A percentile compares a stretch with the other conserved stretches of the same genome.
Conservation (phyloP, 1,140 invertebrate species). For the Plectrocnemia conspersa region DNA sequence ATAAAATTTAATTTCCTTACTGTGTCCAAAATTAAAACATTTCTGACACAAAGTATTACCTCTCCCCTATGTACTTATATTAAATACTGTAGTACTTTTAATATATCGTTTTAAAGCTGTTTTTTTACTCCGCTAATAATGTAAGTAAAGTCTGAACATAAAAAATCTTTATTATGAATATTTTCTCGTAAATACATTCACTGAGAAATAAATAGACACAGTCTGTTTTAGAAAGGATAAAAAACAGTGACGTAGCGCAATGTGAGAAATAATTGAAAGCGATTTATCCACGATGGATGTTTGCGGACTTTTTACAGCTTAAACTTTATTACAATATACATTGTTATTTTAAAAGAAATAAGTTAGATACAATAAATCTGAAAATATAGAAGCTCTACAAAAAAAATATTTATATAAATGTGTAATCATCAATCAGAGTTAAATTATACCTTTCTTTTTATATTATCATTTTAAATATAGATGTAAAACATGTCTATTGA, state of each 20-base stretch:
- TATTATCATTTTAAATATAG: no score
- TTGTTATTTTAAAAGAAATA: no score
- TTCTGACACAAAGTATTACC: no score
- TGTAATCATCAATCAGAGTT: no score
- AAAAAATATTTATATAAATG: no score
- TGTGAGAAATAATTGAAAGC: background rate
- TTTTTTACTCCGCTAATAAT: background rate
- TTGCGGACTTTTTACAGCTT: background rate
- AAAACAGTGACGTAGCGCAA: background rate
- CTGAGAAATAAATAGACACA: constrained; percentile 3
- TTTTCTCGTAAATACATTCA: constrained; percentile 4
- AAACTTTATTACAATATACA: background rate
- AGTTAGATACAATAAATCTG: no score
- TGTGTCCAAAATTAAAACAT: no score
- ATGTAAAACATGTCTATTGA: no score
- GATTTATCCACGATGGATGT: background rate
- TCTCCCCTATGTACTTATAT: background rate
- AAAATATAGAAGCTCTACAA: no score
- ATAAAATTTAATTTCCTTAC: no score
- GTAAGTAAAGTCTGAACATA: background rate
- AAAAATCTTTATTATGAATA: constrained; percentile 8
- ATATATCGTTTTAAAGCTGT: background rate
- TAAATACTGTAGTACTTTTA: background rate
- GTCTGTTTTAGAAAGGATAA: background rate
- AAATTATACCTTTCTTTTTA: no score